A percentile compares a stretch with the other conserved stretches of the same genome.
phyloP scores from a whole-genome alignment of 37 sponge, comb jelly and placozoan genomes.

The Hormiphora californensis region DNA sequence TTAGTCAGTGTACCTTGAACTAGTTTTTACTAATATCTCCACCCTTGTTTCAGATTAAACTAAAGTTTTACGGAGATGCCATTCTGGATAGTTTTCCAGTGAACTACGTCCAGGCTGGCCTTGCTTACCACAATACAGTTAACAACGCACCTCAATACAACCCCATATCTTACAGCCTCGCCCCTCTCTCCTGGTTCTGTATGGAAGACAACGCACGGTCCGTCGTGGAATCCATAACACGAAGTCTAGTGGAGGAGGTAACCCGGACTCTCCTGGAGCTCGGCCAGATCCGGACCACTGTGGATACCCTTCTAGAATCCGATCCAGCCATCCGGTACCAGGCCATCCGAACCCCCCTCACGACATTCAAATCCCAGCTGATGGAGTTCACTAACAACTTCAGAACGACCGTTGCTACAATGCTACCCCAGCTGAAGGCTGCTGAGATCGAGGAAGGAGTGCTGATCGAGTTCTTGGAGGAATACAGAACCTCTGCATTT shows the following conservation, averaged over 20 bases:
- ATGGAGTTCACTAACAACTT: neutral
- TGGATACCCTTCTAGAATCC: neutral
- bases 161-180: neutral
- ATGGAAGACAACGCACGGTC: neutral
- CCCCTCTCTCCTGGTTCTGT: conserved; percentile 3
- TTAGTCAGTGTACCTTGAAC: too few relatives aligned
- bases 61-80: conserved; percentile 41
- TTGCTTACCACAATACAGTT: conserved; percentile 17
- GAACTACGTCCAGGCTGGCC: neutral
- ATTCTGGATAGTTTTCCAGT: conserved; percentile 9
- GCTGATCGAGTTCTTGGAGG: neutral
- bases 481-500: neutral
- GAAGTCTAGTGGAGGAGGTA: neutral
- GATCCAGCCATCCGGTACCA: neutral
- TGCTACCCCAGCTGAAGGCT: neutral
- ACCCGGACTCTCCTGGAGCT: neutral
- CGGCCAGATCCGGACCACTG: neutral
- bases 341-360: neutral
- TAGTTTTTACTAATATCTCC: too few relatives aligned
- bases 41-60: neutral
- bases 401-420: neutral
- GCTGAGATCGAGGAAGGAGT: neutral
- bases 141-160: neutral
- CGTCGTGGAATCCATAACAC: neutral
- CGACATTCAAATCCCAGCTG: neutral